Evolutionary conservation across 2,797 vertebrate species (phyloP).

Genomic region (Argyrosomus regius): DNA sequence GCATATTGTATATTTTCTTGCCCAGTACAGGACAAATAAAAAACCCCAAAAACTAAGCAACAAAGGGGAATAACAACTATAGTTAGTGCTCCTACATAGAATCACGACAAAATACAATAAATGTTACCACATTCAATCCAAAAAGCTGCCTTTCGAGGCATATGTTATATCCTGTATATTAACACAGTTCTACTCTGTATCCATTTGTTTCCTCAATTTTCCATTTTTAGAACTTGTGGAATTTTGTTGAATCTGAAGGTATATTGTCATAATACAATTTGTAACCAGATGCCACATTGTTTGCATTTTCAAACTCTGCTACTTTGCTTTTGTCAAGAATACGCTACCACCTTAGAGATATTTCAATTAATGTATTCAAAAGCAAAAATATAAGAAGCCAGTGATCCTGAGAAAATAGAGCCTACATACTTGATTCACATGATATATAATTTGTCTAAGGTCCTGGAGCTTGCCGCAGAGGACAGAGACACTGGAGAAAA

Average conservation of each 20-base stretch:
- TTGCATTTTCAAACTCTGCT: background rate
- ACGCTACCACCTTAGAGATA: background rate
- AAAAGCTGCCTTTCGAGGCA: background rate
- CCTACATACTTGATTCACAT: background rate
- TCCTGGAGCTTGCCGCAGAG: slow-evolving; percentile 86
- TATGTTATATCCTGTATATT: background rate
- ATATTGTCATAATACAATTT: background rate
- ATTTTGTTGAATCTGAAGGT: background rate
- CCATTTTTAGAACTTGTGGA: background rate
- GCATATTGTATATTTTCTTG: background rate
- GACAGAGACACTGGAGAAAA: slow-evolving; percentile 90
- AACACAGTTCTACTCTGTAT: background rate
- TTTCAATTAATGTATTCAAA: background rate
- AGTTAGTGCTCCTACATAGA: background rate
- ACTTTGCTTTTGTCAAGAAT: background rate
- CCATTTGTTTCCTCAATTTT: background rate
- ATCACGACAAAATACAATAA: background rate
- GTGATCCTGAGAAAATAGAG: background rate
- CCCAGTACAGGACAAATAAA: background rate
- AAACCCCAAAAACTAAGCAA: background rate
- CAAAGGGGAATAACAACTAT: background rate
- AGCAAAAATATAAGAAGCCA: background rate
- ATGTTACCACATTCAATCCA: background rate
- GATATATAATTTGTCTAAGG: slow-evolving; percentile 49
- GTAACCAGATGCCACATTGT: background rate